phyloP scores from a whole-genome alignment of 1,140 invertebrate genomes.

The Phenacoccus solenopsis region DNA sequence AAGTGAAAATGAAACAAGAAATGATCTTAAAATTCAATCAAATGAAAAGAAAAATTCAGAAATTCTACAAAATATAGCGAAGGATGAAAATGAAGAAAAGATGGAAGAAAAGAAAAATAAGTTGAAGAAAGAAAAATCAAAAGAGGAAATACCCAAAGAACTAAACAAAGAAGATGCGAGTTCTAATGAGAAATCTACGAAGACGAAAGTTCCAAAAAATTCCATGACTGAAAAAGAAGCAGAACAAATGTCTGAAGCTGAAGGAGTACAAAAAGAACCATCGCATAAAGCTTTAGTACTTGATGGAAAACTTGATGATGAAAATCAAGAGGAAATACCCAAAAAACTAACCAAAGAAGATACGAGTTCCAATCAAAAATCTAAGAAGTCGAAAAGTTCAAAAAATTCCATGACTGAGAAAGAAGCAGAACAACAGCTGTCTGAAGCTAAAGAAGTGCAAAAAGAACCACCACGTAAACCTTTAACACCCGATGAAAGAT shows the following conservation, averaged over 20 bases:
- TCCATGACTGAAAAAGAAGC: not conserved
- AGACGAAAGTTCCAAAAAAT: not conserved
- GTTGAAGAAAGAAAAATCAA: slow-evolving; percentile 4
- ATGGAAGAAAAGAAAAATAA: slow-evolving; percentile 21
- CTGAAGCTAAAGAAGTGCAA: not conserved
- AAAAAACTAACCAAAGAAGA: not conserved
- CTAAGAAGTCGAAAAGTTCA: not conserved
- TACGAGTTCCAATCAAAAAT: no score
- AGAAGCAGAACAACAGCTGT: not conserved
- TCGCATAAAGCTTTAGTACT: not conserved
- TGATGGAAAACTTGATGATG: not conserved
- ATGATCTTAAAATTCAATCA: no score
- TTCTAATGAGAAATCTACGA: no score
- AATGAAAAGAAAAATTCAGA: not conserved
- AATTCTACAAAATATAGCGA: no score
- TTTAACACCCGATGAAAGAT: not conserved
- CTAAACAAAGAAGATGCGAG: not conserved
- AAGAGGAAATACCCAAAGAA: not conserved
- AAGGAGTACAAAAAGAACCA: slow-evolving; percentile 18
- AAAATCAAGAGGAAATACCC: not conserved
- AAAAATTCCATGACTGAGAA: not conserved
- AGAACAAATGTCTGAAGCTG: not conserved
- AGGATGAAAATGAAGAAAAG: not conserved
- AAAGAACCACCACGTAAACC: slow-evolving; percentile 9
- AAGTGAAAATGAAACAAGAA: no score